Evolutionary conservation across 2,797 vertebrate species (phyloP).

Genomic region (Anguilla megastoma): DNA sequence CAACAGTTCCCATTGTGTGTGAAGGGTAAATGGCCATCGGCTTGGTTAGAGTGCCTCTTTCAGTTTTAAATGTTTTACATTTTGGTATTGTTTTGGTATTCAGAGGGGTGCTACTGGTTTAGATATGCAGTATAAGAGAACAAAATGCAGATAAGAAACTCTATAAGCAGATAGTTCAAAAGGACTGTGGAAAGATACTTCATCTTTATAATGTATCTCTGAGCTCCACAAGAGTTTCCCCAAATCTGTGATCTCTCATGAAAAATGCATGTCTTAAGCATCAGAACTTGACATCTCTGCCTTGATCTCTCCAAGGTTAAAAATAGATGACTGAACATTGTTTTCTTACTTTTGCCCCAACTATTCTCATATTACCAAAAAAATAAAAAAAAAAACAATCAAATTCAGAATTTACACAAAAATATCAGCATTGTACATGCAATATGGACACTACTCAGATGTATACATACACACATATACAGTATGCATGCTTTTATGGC

Average conservation of each 20-base stretch:
- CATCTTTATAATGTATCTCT: slow-evolving; percentile 2
- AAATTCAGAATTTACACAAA: neutral
- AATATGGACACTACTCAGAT: neutral
- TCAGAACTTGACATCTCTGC: slow-evolving; percentile 6
- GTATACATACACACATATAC: neutral
- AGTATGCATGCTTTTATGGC: neutral
- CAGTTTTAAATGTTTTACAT: neutral
- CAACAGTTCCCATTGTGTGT: neutral
- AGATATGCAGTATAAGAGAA: neutral
- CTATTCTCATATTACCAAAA: neutral
- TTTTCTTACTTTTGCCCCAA: neutral
- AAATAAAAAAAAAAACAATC: neutral
- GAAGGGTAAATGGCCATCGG: neutral
- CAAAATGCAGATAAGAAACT: neutral
- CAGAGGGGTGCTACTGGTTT: neutral
- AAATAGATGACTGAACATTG: slow-evolving; percentile 9
- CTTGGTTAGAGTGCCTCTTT: neutral
- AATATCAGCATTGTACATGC: neutral
- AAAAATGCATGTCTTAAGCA: slow-evolving; percentile 17
- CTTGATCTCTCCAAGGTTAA: slow-evolving; percentile 6
- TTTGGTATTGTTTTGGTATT: neutral
- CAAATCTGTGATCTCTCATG: neutral
- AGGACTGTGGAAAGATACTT: neutral
- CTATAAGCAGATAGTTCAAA: slow-evolving; percentile 32
- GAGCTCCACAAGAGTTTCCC: neutral